These are phyloP conservation scores for Oligia fasciuncula DNA, from an alignment of 2,888 invertebrate genomes.

Conservation along the genomic window DNA sequence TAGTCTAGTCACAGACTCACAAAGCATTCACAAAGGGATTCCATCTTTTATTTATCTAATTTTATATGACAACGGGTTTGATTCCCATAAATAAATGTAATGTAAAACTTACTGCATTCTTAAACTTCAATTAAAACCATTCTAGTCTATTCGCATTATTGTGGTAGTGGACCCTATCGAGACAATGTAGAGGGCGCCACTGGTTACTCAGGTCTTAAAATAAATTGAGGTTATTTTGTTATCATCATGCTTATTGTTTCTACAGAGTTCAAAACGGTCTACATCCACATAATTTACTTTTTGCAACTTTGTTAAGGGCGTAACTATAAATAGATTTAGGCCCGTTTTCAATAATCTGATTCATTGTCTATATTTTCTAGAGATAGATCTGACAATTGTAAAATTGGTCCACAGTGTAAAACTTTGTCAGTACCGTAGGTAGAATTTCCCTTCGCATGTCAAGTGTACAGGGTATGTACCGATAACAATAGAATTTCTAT, in stretches of 20 bases:
- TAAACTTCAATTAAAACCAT: constrained; percentile 6
- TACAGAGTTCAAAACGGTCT: background rate
- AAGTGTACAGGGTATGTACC: too few relatives aligned
- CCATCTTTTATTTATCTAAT: background rate
- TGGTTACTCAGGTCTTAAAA: background rate
- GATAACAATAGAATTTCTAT: too few relatives aligned
- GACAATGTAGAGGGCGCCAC: background rate
- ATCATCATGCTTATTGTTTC: background rate
- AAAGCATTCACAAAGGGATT: background rate
- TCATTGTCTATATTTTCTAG: background rate
- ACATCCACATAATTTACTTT: background rate
- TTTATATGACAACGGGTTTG: background rate
- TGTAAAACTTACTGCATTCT: constrained; percentile 20
- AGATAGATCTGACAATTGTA: constrained; percentile 1
- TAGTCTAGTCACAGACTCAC: background rate
- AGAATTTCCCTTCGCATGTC: too few relatives aligned
- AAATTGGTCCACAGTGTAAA: background rate
- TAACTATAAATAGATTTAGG: background rate
- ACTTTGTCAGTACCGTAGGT: background rate
- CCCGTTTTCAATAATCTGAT: background rate
- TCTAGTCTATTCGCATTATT: constrained; percentile 38
- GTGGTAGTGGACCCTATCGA: background rate
- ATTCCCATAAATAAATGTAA: background rate
- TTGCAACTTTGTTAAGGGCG: background rate
- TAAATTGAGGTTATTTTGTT: background rate